A percentile compares a stretch with the other conserved stretches of the same genome.
Evolutionary conservation across 2,113 vertebrate genomes (phyloP).

Genomic region (Hippocampus barbouri): DNA sequence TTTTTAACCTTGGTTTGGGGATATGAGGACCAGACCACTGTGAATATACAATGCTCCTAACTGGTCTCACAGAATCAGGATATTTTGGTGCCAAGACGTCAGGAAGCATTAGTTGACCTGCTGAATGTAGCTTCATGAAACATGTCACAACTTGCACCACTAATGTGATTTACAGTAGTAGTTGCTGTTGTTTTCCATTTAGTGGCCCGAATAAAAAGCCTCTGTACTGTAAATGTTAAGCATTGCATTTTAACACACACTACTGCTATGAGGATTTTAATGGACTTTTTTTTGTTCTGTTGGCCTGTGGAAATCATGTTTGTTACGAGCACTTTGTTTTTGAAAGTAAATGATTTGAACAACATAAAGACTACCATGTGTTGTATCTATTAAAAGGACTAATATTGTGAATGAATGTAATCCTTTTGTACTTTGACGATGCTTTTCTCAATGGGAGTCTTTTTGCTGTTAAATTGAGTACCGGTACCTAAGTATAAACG

Average conservation of each 20-base stretch:
- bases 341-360: slow-evolving; percentile 3
- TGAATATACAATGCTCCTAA: slow-evolving; percentile 16
- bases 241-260: not conserved
- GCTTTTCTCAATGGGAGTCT: slow-evolving; percentile 2
- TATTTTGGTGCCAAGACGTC: not conserved
- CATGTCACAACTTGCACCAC: not conserved
- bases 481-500: not conserved
- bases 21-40: not conserved
- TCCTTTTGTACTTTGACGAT: slow-evolving; percentile 17
- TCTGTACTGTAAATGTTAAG: not conserved
- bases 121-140: not conserved
- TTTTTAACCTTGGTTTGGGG: not conserved
- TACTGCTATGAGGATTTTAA: not conserved
- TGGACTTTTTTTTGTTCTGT: not conserved
- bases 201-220: not conserved
- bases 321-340: slow-evolving; percentile 56
- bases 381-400: slow-evolving; percentile 22
- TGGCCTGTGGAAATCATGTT: slow-evolving; percentile 4
- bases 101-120: not conserved
- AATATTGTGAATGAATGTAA: slow-evolving; percentile 31
- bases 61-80: not conserved
- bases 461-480: not conserved
- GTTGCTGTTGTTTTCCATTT: not conserved
- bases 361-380: not conserved
- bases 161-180: not conserved